Evolutionary conservation across 1,140 invertebrate genomes (phyloP), one percentile per base, ranked within the genome.

Genomic region (Bombus waltoni): DNA sequence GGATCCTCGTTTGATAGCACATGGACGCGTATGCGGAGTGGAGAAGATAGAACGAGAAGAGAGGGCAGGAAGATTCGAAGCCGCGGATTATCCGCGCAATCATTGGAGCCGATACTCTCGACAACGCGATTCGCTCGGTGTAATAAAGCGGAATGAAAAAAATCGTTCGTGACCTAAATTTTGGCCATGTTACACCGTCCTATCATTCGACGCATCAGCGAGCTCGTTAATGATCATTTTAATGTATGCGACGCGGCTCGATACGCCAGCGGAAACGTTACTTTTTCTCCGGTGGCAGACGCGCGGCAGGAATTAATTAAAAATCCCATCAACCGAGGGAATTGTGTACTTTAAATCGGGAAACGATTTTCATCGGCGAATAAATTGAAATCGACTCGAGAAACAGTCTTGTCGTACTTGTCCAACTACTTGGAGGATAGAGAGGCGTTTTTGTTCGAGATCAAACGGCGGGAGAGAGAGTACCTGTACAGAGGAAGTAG

Each of bases 81-180:
- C 62, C 40, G 57, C 25, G 44, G 40, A 83, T 83, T 44, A 75
- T 83, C 81, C 42, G n/a, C 32, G 59, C 42, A 66, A 40, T 80
- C 76, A 80, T 72, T 53, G 44, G 35, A 57, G 38, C 13, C 47
- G 65, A 85, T 85, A 80, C 76, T 72, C 65, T 44, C 44, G 62
- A 59, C 62, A 40, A 28, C 44, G 62, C 15, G 53, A 28, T 35
- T 77, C 74, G 5, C 47, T 28, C 40, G 65, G 62, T 42, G 70
- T 66, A 81, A 81, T 81, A 85, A 74, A 85, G 71, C 71, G 78
- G 70, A 74, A 74, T 68, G 78, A 66, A 81, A 81, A 65, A 85
- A 73, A 85, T 81, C 82, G 82, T 77, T 81, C 78, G 78, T 78
- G 83, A 81, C 78, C 78, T 71, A 85, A 85, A 81, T 85, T 70